phyloP scores from a whole-genome alignment of 2,113 vertebrate genomes.

The Stegostoma tigrinum region DNA sequence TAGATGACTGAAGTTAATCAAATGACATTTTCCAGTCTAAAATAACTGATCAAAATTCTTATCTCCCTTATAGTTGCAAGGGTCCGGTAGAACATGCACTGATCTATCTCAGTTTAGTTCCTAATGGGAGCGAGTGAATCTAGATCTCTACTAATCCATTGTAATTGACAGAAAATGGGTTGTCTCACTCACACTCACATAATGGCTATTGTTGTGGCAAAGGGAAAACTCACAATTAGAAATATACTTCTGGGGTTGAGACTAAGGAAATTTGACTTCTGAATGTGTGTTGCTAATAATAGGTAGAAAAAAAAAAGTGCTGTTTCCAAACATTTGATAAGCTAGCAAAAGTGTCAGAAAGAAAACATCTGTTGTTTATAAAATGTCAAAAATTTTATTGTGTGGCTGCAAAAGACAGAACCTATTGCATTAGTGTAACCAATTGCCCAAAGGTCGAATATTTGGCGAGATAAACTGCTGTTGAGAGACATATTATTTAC shows the following conservation, averaged over 20 bases:
- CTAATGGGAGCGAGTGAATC: not conserved
- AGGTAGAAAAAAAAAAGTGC: not conserved
- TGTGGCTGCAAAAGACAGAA: not conserved
- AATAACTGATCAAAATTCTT: not conserved
- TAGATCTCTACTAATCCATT: not conserved
- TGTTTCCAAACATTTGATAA: not conserved
- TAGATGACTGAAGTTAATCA: not conserved
- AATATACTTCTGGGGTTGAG: not conserved
- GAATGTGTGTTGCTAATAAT: not conserved
- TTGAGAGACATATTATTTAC: constrained; percentile 5
- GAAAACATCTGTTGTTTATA: not conserved
- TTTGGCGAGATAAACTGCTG: not conserved
- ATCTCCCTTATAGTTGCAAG: not conserved
- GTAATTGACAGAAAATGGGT: not conserved
- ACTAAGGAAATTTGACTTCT: not conserved
- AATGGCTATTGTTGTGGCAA: not conserved
- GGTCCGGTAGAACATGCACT: not conserved
- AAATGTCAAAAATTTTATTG: not conserved
- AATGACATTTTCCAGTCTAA: not conserved
- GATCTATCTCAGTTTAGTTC: no score
- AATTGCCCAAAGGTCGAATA: not conserved
- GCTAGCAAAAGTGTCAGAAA: not conserved
- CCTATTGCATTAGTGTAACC: not conserved
- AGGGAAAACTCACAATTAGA: not conserved
- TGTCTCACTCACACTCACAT: not conserved